These are phyloP conservation scores for Morelia viridis DNA, from an alignment of 2,797 vertebrate species.

Conservation along the genomic window DNA sequence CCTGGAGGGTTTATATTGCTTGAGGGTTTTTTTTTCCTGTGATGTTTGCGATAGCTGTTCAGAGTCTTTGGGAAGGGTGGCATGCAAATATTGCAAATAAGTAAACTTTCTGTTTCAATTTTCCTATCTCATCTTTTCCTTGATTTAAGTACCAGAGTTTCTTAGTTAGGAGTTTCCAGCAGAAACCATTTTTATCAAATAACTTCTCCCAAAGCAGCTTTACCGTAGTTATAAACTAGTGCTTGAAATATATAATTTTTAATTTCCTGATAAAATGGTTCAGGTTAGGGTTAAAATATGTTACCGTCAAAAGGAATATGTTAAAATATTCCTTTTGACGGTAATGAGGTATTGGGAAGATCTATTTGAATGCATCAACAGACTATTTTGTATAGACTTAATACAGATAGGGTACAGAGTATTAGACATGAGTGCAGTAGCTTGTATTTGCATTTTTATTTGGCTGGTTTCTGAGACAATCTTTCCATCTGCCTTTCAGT, in stretches of 20 bases:
- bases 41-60: background rate
- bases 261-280: conserved; percentile 3
- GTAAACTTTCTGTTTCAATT: background rate
- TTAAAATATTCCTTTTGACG: conserved; percentile 13
- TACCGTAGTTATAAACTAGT: background rate
- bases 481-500: background rate
- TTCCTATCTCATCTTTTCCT: background rate
- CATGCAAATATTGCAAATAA: background rate
- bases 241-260: background rate
- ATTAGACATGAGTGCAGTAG: background rate
- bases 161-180: background rate
- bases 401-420: background rate
- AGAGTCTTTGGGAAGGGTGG: background rate
- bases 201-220: background rate
- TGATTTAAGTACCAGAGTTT: background rate
- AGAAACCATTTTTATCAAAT: background rate
- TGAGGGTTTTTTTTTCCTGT: background rate
- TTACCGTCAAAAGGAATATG: too few relatives aligned
- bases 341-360: background rate
- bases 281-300: too few relatives aligned
- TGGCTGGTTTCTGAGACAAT: background rate
- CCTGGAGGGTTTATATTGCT: background rate
- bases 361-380: background rate
- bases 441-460: background rate
- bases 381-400: background rate